Percentiles rank a stretch among this genome's conserved stretches.
These are phyloP conservation scores for Odontamblyopus rebecca DNA, from an alignment of 2,797 vertebrate species.

Conservation along the genomic window DNA sequence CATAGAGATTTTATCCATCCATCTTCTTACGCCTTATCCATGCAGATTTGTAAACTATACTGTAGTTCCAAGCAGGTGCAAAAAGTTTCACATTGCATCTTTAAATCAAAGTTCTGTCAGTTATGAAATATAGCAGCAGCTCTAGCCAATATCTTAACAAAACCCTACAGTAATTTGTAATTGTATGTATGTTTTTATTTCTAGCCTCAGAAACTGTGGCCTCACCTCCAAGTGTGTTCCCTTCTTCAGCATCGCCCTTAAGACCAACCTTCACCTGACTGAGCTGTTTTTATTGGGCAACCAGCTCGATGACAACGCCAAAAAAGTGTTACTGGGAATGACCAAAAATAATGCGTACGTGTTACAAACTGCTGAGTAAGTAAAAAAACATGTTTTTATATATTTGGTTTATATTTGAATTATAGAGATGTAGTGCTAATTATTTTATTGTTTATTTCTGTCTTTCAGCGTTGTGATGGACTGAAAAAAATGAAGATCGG, in stretches of 20 bases:
- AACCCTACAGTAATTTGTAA: no score
- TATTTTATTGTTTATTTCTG: neutral
- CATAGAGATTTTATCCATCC: no score
- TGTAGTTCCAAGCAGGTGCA: no score
- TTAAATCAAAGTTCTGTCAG: no score
- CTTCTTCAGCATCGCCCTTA: constrained; percentile 33
- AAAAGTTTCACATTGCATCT: no score
- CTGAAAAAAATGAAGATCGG: constrained; percentile 16
- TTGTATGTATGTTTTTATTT: neutral
- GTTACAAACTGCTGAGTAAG: constrained; percentile 47
- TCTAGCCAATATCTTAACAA: no score
- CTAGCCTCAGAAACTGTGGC: constrained; percentile 46
- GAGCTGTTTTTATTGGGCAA: constrained; percentile 56
- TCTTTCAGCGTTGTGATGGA: constrained; percentile 38
- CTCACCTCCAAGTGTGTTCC: constrained; percentile 31
- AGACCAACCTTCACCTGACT: constrained; percentile 34
- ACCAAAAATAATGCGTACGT: constrained; percentile 18
- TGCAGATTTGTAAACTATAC: no score
- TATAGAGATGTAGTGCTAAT: neutral
- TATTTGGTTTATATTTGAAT: no score
- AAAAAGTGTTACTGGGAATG: constrained; percentile 22
- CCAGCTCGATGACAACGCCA: constrained; percentile 20
- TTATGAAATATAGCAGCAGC: no score
- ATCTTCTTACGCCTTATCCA: no score
- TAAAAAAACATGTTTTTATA: constrained; percentile 5